Evolutionary conservation across 2,113 vertebrate genomes (phyloP).

Genomic region (Rhineura floridana): DNA sequence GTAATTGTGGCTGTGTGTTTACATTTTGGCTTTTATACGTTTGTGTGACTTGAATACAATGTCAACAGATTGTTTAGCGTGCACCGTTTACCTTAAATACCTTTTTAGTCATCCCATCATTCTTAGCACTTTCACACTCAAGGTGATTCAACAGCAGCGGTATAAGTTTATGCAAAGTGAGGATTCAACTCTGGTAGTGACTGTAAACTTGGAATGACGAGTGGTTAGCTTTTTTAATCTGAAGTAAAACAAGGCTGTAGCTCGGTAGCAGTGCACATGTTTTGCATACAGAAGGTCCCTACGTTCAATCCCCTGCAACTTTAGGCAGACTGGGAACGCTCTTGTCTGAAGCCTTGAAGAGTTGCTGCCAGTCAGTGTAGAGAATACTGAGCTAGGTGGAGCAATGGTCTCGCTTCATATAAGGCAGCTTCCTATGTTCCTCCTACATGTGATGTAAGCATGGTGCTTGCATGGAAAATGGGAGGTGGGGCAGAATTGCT

Average conservation of each 20-base stretch:
- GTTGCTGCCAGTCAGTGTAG: too few relatives aligned
- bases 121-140: not conserved
- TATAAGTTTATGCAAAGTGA: not conserved
- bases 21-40: not conserved
- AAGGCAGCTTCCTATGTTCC: not conserved
- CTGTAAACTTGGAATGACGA: not conserved
- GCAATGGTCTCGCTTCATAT: too few relatives aligned
- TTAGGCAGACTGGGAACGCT: too few relatives aligned
- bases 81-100: not conserved
- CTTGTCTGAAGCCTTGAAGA: too few relatives aligned
- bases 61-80: not conserved
- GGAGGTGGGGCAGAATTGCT: not conserved
- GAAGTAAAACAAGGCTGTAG: not conserved
- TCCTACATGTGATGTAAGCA: not conserved
- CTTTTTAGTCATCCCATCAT: not conserved
- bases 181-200: not conserved
- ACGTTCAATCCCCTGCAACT: too few relatives aligned
- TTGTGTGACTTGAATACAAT: not conserved
- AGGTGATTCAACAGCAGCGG: not conserved
- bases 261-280: too few relatives aligned
- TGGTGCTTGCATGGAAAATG: not conserved
- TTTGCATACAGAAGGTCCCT: too few relatives aligned
- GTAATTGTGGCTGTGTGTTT: not conserved
- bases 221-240: not conserved
- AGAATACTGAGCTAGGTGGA: too few relatives aligned